Base-by-base conservation (phyloP, 35 echinoderm and acorn worm genomes). In the Ptychodera flava region DNA sequence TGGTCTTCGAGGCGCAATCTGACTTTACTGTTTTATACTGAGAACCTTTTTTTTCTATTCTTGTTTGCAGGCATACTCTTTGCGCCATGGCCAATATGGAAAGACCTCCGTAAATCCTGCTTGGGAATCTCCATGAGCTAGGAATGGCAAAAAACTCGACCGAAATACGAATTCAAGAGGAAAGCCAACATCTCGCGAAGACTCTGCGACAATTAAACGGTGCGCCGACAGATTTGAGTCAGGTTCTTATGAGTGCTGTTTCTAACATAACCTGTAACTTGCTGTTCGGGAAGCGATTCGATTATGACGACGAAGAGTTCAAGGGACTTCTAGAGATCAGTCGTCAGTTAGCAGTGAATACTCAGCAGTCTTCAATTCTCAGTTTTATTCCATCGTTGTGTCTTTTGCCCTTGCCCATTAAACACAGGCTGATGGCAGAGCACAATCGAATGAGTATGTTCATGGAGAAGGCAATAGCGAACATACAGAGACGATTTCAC, bases 401-500 rank as follows among this genome's bases (percentile, higher is more conserved):
- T 82, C 28, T 36, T 31, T 87, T 35, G 53, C 84, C 22, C 37
- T 87, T 34, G 35, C 78, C 31, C 77, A 36, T 15, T 83, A 36
- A 34, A 82, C 33, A 45, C 34, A 77, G 33, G 78, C 45, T 89
- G 34, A 34, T 36, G 28, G 14, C 75, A 15, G 83, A 86, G 22
- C 35, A 85, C 28, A 34, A 83, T 34, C 76, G 38, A 15, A 38
- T 90, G 15, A 27, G 76, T 36, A 77, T 83, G 29, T 93, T 86
- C 78, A 36, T 90, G 29, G 36, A 78, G 28, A 85, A 82, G 29
- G 83, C 83, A 1, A 36, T 82, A 29, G 27, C 32, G 79, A 93
- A 82, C 92, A 93, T 83, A 45, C n/a, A n/a, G n/a, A 83, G 77
- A 75, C 31, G 1, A 53, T 90, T 14, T 90, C 81, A 78, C 31